phyloP scores from a whole-genome alignment of 2,113 vertebrate genomes.

The Haemorhous mexicanus region DNA sequence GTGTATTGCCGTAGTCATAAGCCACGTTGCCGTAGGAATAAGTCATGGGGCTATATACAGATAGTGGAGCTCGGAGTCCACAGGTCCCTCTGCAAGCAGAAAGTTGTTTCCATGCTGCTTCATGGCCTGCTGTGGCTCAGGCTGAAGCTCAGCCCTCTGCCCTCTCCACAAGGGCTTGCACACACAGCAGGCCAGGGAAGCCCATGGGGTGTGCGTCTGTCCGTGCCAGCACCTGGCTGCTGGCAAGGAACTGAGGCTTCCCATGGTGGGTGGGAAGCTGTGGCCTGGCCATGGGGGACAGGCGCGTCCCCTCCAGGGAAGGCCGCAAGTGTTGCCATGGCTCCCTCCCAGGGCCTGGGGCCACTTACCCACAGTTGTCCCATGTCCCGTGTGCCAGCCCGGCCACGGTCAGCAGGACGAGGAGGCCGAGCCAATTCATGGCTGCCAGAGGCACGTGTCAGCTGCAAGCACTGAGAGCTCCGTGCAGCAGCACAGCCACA shows the following conservation, averaged over 20 bases:
- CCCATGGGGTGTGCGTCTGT: too few species aligned
- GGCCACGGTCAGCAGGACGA: neutral
- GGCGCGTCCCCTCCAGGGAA: neutral
- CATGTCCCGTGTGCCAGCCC: rapidly evolving
- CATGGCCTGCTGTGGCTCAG: neutral
- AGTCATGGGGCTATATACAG: neutral
- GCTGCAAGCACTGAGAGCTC: neutral
- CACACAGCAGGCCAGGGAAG: neutral
- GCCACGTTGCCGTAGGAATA: neutral
- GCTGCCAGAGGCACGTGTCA: neutral
- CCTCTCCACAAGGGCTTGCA: neutral
- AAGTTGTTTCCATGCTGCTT: neutral
- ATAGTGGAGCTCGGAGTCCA: neutral
- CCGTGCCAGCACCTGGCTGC: too few species aligned
- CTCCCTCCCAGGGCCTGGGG: neutral
- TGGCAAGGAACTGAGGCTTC: too few species aligned
- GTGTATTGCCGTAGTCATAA: rapidly evolving
- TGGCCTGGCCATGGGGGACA: neutral
- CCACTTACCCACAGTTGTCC: neutral
- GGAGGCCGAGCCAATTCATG: neutral
- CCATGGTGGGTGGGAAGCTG: too few species aligned
- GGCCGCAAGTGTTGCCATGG: neutral
- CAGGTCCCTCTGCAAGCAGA: neutral
- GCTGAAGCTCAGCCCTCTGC: neutral
- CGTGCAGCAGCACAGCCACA: neutral